Conservation (phyloP, 2,113 vertebrate species). For the Empidonax alnorum region DNA sequence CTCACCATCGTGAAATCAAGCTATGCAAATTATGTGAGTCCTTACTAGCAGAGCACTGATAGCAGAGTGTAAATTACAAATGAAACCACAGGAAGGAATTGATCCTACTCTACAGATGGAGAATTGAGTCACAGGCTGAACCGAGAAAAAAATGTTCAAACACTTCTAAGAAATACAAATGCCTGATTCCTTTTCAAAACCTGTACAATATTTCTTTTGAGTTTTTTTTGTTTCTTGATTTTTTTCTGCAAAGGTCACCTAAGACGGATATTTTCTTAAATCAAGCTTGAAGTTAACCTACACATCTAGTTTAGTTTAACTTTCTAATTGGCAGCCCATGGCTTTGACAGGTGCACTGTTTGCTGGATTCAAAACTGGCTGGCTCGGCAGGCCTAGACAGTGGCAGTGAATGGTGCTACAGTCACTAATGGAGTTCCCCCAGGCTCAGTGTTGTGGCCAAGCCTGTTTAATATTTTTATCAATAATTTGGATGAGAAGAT, state of each 20-base stretch:
- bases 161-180: not conserved
- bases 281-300: not conserved
- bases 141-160: not conserved
- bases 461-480: not conserved
- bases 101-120: constrained; percentile 2
- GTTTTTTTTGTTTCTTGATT: not conserved
- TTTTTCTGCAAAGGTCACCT: not conserved
- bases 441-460: not conserved
- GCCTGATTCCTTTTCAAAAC: not conserved
- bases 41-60: not conserved
- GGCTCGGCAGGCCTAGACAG: not conserved
- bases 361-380: not conserved
- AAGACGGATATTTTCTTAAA: not conserved
- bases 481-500: not conserved
- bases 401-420: too few relatives aligned
- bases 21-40: constrained; percentile 13
- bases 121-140: not conserved
- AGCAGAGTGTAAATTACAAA: constrained; percentile 11
- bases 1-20: not conserved
- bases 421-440: not conserved
- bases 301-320: not conserved
- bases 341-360: not conserved
- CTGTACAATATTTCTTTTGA: not conserved
- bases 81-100: not conserved
- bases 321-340: not conserved